Conservation (phyloP, 2,888 invertebrate species). For the Dorcus parallelipipedus region DNA sequence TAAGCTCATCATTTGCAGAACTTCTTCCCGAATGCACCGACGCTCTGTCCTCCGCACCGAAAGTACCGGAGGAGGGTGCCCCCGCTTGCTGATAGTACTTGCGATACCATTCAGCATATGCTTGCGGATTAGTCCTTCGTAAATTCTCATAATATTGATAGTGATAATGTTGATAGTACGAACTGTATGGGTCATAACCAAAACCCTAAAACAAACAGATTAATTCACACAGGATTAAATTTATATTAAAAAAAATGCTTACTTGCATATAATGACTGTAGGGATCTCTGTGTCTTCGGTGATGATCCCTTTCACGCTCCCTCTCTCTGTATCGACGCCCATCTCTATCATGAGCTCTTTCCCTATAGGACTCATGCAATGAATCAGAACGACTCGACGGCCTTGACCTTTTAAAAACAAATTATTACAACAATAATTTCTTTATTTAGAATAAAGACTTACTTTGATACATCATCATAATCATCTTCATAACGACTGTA, state of each 20-base stretch:
- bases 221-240: not conserved
- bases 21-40: slow-evolving; percentile 82
- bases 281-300: slow-evolving; percentile 39
- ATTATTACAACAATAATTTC: not conserved
- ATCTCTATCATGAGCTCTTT: slow-evolving; percentile 43
- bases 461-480: slow-evolving; percentile 39
- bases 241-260: slow-evolving; percentile 7
- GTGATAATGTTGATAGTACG: slow-evolving; percentile 57
- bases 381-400: slow-evolving; percentile 49
- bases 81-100: slow-evolving; percentile 56
- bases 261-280: slow-evolving; percentile 45
- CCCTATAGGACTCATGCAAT: slow-evolving; percentile 44
- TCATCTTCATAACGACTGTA: slow-evolving; percentile 43
- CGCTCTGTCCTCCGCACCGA: slow-evolving; percentile 63
- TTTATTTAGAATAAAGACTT: not conserved
- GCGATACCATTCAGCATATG: slow-evolving; percentile 75
- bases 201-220: slow-evolving; percentile 35
- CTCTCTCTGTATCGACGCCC: slow-evolving; percentile 36
- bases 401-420: slow-evolving; percentile 30
- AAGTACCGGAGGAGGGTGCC: slow-evolving; percentile 32
- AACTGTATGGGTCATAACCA: slow-evolving; percentile 56
- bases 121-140: slow-evolving; percentile 72
- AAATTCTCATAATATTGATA: slow-evolving; percentile 77
- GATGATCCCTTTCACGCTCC: slow-evolving; percentile 35
- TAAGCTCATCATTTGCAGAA: slow-evolving; percentile 66